Evolutionary conservation across 2,113 vertebrate genomes (phyloP).

Genomic region (Clarias macrocephalus): DNA sequence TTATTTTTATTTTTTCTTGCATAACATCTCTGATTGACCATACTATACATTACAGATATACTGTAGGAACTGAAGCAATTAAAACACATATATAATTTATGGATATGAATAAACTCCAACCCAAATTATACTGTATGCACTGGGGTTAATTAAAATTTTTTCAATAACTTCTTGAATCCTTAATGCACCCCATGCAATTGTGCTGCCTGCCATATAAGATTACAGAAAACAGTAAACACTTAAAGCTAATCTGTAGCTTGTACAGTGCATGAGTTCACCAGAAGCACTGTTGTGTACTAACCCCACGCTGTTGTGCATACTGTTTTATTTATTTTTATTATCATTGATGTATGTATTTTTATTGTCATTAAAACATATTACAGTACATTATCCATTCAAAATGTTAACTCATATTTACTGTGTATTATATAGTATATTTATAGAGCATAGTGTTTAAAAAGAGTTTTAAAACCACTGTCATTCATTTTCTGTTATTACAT

Average conservation of each 20-base stretch:
- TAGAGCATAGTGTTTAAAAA: background rate
- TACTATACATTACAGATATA: background rate
- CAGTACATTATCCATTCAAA: background rate
- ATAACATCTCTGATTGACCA: background rate
- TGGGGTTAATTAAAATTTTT: slow-evolving; percentile 49
- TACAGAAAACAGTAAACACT: slow-evolving; percentile 25
- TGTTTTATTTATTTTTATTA: background rate
- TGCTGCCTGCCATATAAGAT: background rate
- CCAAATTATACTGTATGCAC: slow-evolving; percentile 49
- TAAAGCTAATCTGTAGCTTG: slow-evolving; percentile 17
- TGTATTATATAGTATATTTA: too few species aligned
- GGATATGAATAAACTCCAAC: slow-evolving; percentile 52
- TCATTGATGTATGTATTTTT: background rate
- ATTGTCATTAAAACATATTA: background rate
- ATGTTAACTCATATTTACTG: background rate
- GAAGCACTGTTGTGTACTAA: background rate
- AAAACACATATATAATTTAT: slow-evolving; percentile 51
- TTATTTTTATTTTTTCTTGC: background rate
- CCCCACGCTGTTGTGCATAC: background rate
- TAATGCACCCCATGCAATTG: slow-evolving; percentile 40
- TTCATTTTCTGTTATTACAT: background rate
- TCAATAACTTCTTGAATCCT: slow-evolving; percentile 50
- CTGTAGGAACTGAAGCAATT: slow-evolving; percentile 28
- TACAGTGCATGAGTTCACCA: background rate
- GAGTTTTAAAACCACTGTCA: background rate